Conservation (phyloP, 2,888 invertebrate species). For the Eupithecia tripunctaria region DNA sequence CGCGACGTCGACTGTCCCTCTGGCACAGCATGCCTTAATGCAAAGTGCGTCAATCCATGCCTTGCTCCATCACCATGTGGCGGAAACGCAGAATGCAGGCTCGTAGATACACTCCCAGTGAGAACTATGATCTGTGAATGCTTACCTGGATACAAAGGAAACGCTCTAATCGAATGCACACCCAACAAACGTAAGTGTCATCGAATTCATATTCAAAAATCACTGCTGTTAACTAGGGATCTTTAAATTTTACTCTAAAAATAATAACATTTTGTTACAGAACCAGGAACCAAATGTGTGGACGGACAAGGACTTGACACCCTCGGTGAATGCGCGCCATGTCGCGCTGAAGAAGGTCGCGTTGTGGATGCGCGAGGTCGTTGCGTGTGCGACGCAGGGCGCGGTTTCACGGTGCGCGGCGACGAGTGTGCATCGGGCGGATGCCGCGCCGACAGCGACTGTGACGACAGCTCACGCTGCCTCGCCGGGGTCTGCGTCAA, state of each 20-base stretch:
- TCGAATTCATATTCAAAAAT: not conserved
- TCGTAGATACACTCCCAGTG: slow-evolving; percentile 92
- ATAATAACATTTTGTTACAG: not conserved
- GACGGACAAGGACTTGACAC: slow-evolving; percentile 90
- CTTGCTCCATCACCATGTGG: slow-evolving; percentile 91
- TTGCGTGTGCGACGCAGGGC: slow-evolving; percentile 92
- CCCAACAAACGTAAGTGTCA: slow-evolving; percentile 87
- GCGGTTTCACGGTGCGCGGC: slow-evolving; percentile 91
- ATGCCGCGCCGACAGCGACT: slow-evolving; percentile 89
- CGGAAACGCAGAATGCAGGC: slow-evolving; percentile 90
- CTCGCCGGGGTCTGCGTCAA: slow-evolving; percentile 91
- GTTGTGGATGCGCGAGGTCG: slow-evolving; percentile 90
- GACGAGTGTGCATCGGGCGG: slow-evolving; percentile 91
- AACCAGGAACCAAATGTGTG: slow-evolving; percentile 85
- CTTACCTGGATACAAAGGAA: slow-evolving; percentile 92
- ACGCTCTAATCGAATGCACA: slow-evolving; percentile 91
- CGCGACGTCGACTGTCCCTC: slow-evolving; percentile 93
- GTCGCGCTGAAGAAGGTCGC: slow-evolving; percentile 88
- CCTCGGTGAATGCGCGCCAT: slow-evolving; percentile 91
- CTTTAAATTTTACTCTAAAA: not conserved
- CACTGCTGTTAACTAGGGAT: not conserved
- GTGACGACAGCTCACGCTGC: slow-evolving; percentile 90
- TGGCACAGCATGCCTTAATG: slow-evolving; percentile 92
- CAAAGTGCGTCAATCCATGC: slow-evolving; percentile 94
- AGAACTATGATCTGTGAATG: slow-evolving; percentile 96